phyloP scores from a whole-genome alignment of 2,113 vertebrate species.

The Carassius gibelio region DNA sequence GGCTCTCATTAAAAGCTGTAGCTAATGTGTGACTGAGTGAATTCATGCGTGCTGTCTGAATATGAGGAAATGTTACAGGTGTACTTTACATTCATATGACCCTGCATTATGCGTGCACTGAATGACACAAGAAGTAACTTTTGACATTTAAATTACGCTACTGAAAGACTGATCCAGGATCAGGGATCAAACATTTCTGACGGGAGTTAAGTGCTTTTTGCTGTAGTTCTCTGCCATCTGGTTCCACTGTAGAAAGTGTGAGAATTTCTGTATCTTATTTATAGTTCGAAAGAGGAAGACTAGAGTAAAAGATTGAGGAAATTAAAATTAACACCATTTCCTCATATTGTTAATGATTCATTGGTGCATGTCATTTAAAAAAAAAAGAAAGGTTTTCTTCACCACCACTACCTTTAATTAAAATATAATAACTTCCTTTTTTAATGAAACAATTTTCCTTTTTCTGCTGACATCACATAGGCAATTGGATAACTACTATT shows the following conservation, averaged over 20 bases:
- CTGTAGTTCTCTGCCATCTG: neutral
- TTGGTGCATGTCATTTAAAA: neutral
- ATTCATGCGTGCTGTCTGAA: conserved; percentile 4
- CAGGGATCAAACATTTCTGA: no score
- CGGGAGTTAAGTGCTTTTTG: conserved; percentile 14
- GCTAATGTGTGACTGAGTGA: neutral
- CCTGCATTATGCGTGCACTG: neutral
- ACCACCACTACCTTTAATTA: neutral
- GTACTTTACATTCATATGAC: conserved; percentile 6
- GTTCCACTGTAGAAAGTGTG: neutral
- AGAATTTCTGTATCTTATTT: neutral
- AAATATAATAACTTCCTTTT: neutral
- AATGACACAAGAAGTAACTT: neutral
- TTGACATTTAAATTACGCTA: neutral
- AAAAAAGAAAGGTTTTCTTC: neutral
- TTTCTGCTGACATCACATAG: neutral
- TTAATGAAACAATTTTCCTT: neutral
- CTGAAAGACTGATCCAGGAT: conserved; percentile 6
- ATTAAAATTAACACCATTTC: neutral
- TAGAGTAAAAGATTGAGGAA: neutral
- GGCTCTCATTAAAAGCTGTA: neutral
- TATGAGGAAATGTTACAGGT: conserved; percentile 35
- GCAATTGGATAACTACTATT: neutral
- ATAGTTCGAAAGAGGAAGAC: conserved; percentile 3
- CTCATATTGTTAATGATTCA: neutral